Base-by-base conservation (phyloP, 2,888 invertebrate species). In the Andrena minutula region DNA sequence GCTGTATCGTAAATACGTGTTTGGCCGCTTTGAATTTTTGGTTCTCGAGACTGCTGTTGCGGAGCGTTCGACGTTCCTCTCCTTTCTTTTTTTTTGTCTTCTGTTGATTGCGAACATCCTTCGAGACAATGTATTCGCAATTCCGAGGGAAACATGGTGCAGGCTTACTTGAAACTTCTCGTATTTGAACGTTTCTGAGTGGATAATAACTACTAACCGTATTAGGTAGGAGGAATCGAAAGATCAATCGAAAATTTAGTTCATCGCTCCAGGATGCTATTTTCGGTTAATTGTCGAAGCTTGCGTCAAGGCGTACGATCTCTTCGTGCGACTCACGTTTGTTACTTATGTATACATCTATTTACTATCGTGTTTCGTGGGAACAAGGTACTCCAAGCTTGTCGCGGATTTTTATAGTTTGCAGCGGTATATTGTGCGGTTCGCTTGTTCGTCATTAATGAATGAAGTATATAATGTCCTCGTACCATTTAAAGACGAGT, bases 21-120 rank as follows among this genome's bases (percentile, higher is more conserved):
- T 73, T 88, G 75, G 71, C 64, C 75, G 89, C 85, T 89, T 89
- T 26, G 58, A 63, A 41, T 51, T 78, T 83, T 56, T 77, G 30
- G 75, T 79, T 83, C 69, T 63, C 47, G 41, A n/a, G 63, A 84
- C 76, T 73, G 63, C 51, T 72, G 72, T 65, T 70, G 76, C 58
- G 53, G 53, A 74, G 64, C 49, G 61, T 74, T 65, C 79, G 49
- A 16, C 60, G 63, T 26, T 65, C 41, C 41, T 16, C 41, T 41
- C 41, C 41, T 41, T 41, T 41, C 4, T 41, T 20, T 32, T 61
- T 32, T 68, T 68, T 26, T 26, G 30, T n/a, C 35, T 68, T 35
- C 65, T 47, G 47, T 56, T 61, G 20, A 41, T 51, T 60, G 28
- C 26, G 26, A 65, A 10, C 4, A 56, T 26, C 30, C 47, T 32